Conservation (phyloP, 2,113 vertebrate genomes). For the Crotalus tigris region DNA sequence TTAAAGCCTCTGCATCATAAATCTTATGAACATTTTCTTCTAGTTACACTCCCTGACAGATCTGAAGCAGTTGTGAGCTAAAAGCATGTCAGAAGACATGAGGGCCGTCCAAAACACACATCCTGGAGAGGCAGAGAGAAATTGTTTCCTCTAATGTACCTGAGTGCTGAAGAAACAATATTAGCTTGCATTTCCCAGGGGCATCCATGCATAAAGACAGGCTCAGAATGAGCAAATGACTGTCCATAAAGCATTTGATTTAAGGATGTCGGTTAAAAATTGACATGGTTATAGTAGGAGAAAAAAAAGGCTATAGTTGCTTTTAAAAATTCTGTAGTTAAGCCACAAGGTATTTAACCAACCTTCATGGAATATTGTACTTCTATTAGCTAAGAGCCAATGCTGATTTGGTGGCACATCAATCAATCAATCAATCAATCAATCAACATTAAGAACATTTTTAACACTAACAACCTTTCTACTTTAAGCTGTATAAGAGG, state of each 20-base stretch:
- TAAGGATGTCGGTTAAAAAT: conserved; percentile 54
- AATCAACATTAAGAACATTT: conserved; percentile 12
- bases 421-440: background rate
- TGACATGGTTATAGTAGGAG: conserved; percentile 6
- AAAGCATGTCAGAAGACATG: conserved; percentile 62
- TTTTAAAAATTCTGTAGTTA: conserved; percentile 40
- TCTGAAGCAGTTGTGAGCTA: conserved; percentile 57
- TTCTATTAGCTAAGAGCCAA: background rate
- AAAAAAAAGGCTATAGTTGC: background rate
- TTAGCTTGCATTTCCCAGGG: conserved; percentile 31
- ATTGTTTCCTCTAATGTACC: conserved; percentile 40
- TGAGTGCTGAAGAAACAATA: conserved; percentile 37
- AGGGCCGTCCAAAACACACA: conserved; percentile 44
- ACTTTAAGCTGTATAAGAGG: background rate
- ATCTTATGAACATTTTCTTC: conserved; percentile 59
- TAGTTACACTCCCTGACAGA: conserved; percentile 64
- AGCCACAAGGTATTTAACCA: conserved; percentile 38
- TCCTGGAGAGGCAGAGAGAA: background rate
- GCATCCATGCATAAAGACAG: background rate
- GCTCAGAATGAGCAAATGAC: conserved; percentile 37
- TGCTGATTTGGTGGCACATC: background rate
- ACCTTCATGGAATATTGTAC: conserved; percentile 20
- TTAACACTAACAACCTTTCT: conserved; percentile 29
- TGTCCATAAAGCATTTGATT: conserved; percentile 52
- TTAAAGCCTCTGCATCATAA: conserved; percentile 58